phyloP scores from a whole-genome alignment of 2,888 invertebrate species.

The Iphiclides podalirius region DNA sequence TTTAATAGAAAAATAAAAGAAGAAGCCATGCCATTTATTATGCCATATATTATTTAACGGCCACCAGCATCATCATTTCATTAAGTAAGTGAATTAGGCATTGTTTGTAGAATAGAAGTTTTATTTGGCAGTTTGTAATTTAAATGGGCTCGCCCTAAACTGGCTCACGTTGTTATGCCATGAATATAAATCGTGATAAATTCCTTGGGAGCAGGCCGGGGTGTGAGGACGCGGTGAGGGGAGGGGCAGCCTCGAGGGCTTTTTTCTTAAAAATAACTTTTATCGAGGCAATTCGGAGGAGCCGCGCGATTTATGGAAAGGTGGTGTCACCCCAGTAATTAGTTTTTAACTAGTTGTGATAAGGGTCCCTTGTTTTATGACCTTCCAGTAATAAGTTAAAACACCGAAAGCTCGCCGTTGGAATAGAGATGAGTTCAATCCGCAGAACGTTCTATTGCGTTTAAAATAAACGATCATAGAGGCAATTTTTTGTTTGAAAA shows the following conservation, averaged over 20 bases:
- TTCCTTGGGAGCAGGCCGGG: constrained; percentile 57
- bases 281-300: constrained; percentile 77
- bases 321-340: constrained; percentile 80
- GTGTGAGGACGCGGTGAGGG: constrained; percentile 41
- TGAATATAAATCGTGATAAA: constrained; percentile 83
- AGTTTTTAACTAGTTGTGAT: constrained; percentile 81
- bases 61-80: background rate
- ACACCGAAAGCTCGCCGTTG: constrained; percentile 44
- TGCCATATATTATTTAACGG: no score
- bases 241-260: constrained; percentile 69
- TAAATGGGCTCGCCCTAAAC: constrained; percentile 72
- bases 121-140: constrained; percentile 64
- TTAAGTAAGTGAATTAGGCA: constrained; percentile 11
- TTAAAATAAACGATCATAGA: constrained; percentile 30
- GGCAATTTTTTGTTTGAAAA: constrained; percentile 29
- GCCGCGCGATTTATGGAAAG: constrained; percentile 74
- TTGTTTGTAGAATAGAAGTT: constrained; percentile 35
- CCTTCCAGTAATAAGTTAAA: constrained; percentile 62
- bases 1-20: no score
- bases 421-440: constrained; percentile 41
- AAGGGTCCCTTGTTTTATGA: constrained; percentile 73
- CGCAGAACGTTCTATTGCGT: constrained; percentile 33
- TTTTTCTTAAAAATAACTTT: constrained; percentile 81
- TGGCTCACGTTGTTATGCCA: constrained; percentile 77
- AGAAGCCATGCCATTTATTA: no score